Conservation (phyloP, 2,113 vertebrate genomes). For the Aix galericulata region DNA sequence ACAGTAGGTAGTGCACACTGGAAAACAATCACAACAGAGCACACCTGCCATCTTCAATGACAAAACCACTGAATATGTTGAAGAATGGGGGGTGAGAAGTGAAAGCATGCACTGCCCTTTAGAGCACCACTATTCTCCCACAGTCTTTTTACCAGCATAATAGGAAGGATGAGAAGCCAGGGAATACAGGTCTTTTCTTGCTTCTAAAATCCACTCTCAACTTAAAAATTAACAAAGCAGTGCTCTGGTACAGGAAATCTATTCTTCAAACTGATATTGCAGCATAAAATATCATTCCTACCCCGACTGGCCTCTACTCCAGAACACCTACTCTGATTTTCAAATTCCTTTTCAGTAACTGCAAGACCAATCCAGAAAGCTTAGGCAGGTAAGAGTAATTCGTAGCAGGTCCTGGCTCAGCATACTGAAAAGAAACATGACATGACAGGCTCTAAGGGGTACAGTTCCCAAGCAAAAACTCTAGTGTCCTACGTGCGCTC, state of each 20-base stretch:
- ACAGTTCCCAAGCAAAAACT: not conserved
- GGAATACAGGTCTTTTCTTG: not conserved
- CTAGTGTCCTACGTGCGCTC: not conserved
- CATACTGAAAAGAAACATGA: not conserved
- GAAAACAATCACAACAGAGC: not conserved
- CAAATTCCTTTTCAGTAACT: not conserved
- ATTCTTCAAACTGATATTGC: not conserved
- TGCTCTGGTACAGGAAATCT: not conserved
- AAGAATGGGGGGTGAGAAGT: not conserved
- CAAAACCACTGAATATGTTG: not conserved
- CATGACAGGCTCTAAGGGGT: not conserved
- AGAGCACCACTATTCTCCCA: not conserved
- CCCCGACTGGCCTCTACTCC: not conserved
- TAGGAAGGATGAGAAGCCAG: not conserved
- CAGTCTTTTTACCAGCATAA: not conserved
- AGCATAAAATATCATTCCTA: not conserved
- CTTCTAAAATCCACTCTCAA: not conserved
- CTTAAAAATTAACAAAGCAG: not conserved
- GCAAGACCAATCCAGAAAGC: not conserved
- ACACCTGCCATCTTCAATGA: not conserved
- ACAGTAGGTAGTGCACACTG: slow-evolving; percentile 67
- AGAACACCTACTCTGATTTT: not conserved
- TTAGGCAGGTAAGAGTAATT: not conserved
- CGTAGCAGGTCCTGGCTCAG: not conserved
- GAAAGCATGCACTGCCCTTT: not conserved